Percentiles rank a stretch among this genome's conserved stretches.
Conservation (phyloP, 1,140 invertebrate genomes). For the Drosophila ohnishii region DNA sequence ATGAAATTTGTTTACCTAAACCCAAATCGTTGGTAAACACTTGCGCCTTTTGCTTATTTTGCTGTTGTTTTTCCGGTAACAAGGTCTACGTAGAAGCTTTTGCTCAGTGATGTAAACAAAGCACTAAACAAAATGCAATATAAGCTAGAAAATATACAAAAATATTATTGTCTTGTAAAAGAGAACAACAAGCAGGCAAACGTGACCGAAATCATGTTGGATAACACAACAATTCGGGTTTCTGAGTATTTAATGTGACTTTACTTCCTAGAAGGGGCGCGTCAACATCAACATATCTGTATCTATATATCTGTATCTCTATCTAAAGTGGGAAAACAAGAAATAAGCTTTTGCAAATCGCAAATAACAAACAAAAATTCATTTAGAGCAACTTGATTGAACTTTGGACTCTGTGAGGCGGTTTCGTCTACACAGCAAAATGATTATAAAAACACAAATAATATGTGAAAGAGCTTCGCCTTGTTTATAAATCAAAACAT, state of each 20-base stretch:
- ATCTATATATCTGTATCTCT: neutral
- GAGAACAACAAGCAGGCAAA: constrained; percentile 42
- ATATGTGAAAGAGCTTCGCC: constrained; percentile 10
- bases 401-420: constrained; percentile 58
- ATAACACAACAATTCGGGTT: constrained; percentile 9
- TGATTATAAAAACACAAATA: constrained; percentile 47
- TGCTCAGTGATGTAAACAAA: constrained; percentile 39
- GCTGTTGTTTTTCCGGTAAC: constrained; percentile 17
- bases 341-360: constrained; percentile 26
- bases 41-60: constrained; percentile 5
- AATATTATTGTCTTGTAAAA: constrained; percentile 49
- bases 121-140: constrained; percentile 4
- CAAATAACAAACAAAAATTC: constrained; percentile 18
- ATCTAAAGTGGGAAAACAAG: constrained; percentile 13
- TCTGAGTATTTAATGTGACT: constrained; percentile 1
- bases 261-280: constrained; percentile 33
- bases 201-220: constrained; percentile 60
- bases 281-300: constrained; percentile 19
- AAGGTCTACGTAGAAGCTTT: constrained; percentile 28
- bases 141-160: neutral
- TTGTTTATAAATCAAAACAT: constrained; percentile 45
- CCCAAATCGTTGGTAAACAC: constrained; percentile 34
- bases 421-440: constrained; percentile 30
- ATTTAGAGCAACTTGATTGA: constrained; percentile 19
- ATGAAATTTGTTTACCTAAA: constrained; percentile 22